Percentiles rank a stretch among this genome's conserved stretches.
Conservation (phyloP, 2,113 vertebrate species). For the Rallus limicola region DNA sequence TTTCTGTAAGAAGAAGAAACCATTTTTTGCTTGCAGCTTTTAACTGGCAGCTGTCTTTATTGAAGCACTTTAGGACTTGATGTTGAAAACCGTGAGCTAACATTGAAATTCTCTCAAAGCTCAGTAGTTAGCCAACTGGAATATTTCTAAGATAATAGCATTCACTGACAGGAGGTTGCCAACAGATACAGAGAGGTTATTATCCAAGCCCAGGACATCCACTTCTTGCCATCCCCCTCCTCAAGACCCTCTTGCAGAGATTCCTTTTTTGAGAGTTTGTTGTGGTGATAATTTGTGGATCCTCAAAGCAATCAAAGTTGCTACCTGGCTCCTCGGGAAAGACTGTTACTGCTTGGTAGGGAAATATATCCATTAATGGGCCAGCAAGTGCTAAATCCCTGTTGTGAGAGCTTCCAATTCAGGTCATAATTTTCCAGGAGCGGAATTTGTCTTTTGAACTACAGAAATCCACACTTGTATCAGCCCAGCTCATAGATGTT, state of each 20-base stretch:
- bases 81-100: background rate
- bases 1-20: background rate
- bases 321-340: background rate
- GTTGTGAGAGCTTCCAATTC: background rate
- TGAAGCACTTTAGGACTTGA: background rate
- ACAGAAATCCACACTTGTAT: background rate
- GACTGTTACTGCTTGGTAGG: background rate
- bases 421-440: background rate
- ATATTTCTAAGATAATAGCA: background rate
- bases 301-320: background rate
- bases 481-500: background rate
- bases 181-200: background rate
- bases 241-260: background rate
- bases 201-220: background rate
- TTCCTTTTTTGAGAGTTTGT: background rate
- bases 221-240: background rate
- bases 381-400: background rate
- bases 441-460: background rate
- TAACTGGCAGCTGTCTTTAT: background rate
- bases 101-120: background rate
- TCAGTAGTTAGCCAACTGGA: background rate
- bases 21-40: background rate
- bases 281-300: background rate
- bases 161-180: background rate
- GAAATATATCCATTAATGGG: background rate